phyloP scores from a whole-genome alignment of 1,140 invertebrate genomes.

The Argopecten irradians region DNA sequence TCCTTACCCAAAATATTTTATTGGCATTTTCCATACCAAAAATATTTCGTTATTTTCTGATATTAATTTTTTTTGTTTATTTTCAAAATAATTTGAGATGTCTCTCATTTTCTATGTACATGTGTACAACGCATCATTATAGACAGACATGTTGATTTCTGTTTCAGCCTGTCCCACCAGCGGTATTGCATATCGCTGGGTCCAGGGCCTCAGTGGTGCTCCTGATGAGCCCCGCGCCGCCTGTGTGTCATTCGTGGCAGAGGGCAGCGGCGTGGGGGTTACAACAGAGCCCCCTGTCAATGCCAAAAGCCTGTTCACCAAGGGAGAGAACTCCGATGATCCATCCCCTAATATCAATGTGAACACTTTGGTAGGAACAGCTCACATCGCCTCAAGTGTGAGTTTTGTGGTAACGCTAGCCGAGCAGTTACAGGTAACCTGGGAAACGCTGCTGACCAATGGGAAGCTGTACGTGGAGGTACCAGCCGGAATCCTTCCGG shows the following conservation, averaged over 20 bases:
- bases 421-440: slow-evolving; percentile 84
- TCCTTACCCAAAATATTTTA: too few species aligned
- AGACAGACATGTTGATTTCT: slow-evolving; percentile 38
- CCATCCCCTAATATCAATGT: slow-evolving; percentile 22
- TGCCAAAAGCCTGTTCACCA: slow-evolving; percentile 69
- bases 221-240: slow-evolving; percentile 93
- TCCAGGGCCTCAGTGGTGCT: slow-evolving; percentile 98
- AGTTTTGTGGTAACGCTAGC: slow-evolving; percentile 87
- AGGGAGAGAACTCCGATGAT: slow-evolving; percentile 77
- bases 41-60: too few species aligned
- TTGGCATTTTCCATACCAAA: too few species aligned
- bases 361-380: slow-evolving; percentile 42
- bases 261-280: slow-evolving; percentile 89
- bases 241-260: slow-evolving; percentile 81
- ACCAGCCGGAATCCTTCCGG: slow-evolving; percentile 88
- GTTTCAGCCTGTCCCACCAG: slow-evolving; percentile 71
- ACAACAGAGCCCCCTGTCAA: slow-evolving; percentile 86
- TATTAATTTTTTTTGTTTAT: too few species aligned
- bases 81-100: too few species aligned
- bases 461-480: slow-evolving; percentile 89
- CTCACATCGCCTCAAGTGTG: slow-evolving; percentile 67
- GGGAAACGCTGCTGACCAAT: slow-evolving; percentile 89
- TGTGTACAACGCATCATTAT: too few species aligned
- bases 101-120: too few species aligned
- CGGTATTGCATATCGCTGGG: slow-evolving; percentile 94